Base-by-base conservation (phyloP, 2,113 vertebrate species). In the Macaca mulatta region DNA sequence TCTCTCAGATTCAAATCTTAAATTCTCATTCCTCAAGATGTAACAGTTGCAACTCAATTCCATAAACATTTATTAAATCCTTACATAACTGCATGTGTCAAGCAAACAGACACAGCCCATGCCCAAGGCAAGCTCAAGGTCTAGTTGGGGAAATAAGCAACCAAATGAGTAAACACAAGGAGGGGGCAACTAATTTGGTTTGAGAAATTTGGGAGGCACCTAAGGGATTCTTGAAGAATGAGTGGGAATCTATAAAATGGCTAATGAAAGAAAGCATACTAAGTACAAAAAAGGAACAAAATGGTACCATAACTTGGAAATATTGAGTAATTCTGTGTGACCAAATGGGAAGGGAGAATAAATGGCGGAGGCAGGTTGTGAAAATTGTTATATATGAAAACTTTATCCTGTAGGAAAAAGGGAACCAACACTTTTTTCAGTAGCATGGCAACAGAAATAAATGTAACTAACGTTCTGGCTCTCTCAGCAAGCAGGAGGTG, bases 1-100 rank as follows among this genome's bases (percentile, higher is more conserved):
- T 67, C 92, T 94, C 75, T 74, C 87, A 23, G 61, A 52, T 69
- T 80, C 45, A 61, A 94, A 96, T 74, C 87, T 92, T 85, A 96
- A 92, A 90, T 96, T 84, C 55, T 93, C 80, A 84, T 90, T 94
- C 45, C 32, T 97, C 64, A 96, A 94, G 83, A 95, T 67, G 22
- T 72, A 96, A 84, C 52, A 64, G 83, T 8, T 84, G 45, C 78
- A 98, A 84, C 40, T 92, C 92, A 89, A 89, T 94, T 91, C 45
- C 20, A 90, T 38, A 90, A 93, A 75, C 55, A 67, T 61, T 90
- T 80, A 86, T 70, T 96, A 98, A 93, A 88, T 70, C 48, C 57
- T 92, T 87, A 77, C 32, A 72, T 94, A 80, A 93, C 67, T 86
- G 64, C n/a, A 64, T 7, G 12, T 77, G 61, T 67, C 55, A 80